Base-by-base conservation (phyloP, 2,113 vertebrate species). In the Protomyctophum bolini region DNA sequence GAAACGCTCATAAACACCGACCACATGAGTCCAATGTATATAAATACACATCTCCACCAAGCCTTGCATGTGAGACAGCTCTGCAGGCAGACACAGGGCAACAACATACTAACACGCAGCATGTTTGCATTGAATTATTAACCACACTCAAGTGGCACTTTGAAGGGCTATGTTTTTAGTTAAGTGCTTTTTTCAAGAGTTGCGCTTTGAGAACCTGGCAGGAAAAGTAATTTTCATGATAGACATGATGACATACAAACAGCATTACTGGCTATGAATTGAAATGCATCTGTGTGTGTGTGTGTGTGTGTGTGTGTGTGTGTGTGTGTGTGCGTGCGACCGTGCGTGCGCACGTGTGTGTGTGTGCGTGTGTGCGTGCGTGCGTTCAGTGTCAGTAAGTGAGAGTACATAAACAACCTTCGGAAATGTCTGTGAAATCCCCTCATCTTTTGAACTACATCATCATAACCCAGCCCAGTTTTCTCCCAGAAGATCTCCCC, bases 101-200 rank as follows among this genome's bases (percentile, higher is more conserved):
- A 79, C 71, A 70, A 79, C 71, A 70, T 47, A 66, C 60, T 63
- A 79, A 82, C 70, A 82, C 62, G 59, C 63, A 67, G 75, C 58
- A 81, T 29, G 54, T 85, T 86, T 76, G 63, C 79, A 79, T 48
- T 89, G 74, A 87, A 90, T 88, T 83, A 91, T 89, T 92, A 77
- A 89, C 68, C 7, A 4, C 8, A 55, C 73, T 73, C 66, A 15
- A 50, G 76, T 81, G 64, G 73, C 71, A 77, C 66, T 77, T 77
- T 50, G 52, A 77, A 80, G 86, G 81, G 71, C 68, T 75, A 63
- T 49, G 72, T 45, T 80, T 79, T 77, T 70, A 72, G 76, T 74
- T 78, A 66, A 75, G 80, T 86, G 80, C 85, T 73, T 48, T 83
- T 21, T 89, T 83, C 58, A 83, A 74, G 41, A 71, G 63, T 67